Base-by-base conservation (phyloP, 2,888 invertebrate genomes). In the Volucella inanis region DNA sequence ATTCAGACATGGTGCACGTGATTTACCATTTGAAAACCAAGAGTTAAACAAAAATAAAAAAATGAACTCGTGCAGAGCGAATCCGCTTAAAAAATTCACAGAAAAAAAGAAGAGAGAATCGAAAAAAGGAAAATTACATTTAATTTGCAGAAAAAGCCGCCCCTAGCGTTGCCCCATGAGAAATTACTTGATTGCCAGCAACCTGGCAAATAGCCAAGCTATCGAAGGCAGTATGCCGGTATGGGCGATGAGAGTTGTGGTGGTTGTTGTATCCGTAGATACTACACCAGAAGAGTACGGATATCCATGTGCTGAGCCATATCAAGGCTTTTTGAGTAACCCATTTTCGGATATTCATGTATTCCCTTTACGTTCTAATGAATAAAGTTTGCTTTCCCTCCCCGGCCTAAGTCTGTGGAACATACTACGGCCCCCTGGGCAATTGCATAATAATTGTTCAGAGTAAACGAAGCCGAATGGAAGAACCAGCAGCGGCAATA, bases 341-440 rank as follows among this genome's bases (percentile, higher is more conserved):
- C 84, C 75, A 71, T 84, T 84, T 84, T 79, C 70, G 79, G 65
- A 65, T 79, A 75, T 65, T 76, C 75, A 84, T 84, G 83, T 75
- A 79, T 79, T 84, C 84, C 79, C 84, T 71, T 54, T 76, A 54
- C 79, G 67, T 84, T 84, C 79, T 79, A 79, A 84, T 84, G 84
- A 84, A 79, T 84, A 84, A 84, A 76, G 59, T 84, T 79, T 71
- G 57, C 22, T 49, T 71, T 52, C 59, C n/a, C 38, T 15, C 43
- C 49, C 41, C 41, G 11, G 31, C 50, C 47, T 39, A 39, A 18
- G 47, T 52, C 47, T 50, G 47, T 59, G 45, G 41, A 68, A 47
- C 43, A 45, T 31, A 14, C 12, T 43, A 14, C 22, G 31, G 22
- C 45, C 49, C 67, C 77, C 54, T 65, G 15, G 54, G 54, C 65